Evolutionary conservation across 2,797 vertebrate genomes (phyloP).

Genomic region (Darevskia nairensis): DNA sequence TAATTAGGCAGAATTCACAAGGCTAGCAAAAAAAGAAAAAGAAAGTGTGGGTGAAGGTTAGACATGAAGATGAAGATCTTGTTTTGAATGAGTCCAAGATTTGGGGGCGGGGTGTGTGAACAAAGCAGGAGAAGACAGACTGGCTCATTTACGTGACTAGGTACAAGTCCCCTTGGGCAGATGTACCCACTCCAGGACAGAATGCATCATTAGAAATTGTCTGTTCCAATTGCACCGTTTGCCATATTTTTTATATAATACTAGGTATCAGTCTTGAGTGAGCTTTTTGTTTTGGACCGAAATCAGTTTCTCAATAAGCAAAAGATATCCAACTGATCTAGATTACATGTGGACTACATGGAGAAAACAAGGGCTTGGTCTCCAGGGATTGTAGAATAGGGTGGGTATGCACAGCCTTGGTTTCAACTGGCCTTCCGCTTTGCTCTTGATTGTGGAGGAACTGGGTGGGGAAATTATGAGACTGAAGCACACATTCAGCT

Average conservation of each 20-base stretch:
- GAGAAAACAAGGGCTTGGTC: too few species aligned
- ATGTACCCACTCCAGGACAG: too few species aligned
- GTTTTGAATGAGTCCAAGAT: slow-evolving; percentile 47
- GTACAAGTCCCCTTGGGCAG: neutral
- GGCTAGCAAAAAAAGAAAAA: slow-evolving; percentile 54
- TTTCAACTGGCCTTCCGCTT: neutral
- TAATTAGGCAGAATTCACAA: slow-evolving; percentile 71
- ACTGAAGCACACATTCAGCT: neutral
- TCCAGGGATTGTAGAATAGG: too few species aligned
- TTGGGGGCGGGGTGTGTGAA: neutral
- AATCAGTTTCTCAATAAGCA: too few species aligned
- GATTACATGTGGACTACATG: too few species aligned
- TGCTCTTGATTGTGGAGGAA: neutral
- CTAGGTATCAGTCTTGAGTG: too few species aligned
- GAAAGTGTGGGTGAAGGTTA: slow-evolving; percentile 63
- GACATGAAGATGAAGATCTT: slow-evolving; percentile 50
- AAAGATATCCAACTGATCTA: too few species aligned
- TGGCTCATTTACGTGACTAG: neutral
- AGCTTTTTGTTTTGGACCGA: too few species aligned
- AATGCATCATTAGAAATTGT: neutral
- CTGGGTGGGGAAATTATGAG: neutral
- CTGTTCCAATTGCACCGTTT: neutral
- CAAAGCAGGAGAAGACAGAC: neutral
- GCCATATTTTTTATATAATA: too few species aligned
- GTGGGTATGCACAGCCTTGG: neutral